Evolutionary conservation across 1,140 invertebrate genomes (phyloP), one percentile per base, ranked within the genome.

Genomic region (Gonatopus flavifemur): DNA sequence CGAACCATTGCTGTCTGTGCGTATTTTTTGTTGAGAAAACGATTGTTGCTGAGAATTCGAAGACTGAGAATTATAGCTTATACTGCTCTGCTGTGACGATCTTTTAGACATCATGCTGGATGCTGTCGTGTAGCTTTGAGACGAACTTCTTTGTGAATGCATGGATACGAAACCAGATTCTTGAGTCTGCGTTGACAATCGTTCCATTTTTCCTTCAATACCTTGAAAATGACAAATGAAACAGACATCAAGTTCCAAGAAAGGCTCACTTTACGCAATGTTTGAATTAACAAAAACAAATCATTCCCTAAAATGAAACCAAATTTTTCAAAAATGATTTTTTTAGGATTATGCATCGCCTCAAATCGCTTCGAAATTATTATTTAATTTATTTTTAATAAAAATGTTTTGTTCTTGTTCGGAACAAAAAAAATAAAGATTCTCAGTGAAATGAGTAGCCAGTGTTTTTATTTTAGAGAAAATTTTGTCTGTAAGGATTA

Each of bases 141-240:
- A 81, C 19, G 81, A 83, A 36, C 83, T 85, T 55, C 84, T 75
- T 56, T 82, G 78, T 18, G 82, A 85, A 49, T 86, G 83, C 78
- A 88, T 84, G 3, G 87, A 89, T 38, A 87, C 83, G 69, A 90
- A 89, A 50, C 88, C 89, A 46, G 85, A 86, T 49, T 78, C 76
- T 44, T 78, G 75, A 1, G 76, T 78, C 44, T 78, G 74, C n/a
- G 76, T 78, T 18, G 76, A 78, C 16, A 78, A 55, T 20, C 76
- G 65, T 45, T 78, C 76, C 66, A 77, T 77, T 64, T 77, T 77
- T 8, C 67, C 71, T 24, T 78, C 76, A 25, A 77, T 67, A 46
- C 75, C 75, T 78, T 35, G 21, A 56, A 67, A 36, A 59, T 19
- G 28, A 49, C 56, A 49, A 41, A 18, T n/a, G n/a, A n/a, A n/a